Evolutionary conservation across 2,113 vertebrate species (phyloP).

Genomic region (Albula glossodonta): DNA sequence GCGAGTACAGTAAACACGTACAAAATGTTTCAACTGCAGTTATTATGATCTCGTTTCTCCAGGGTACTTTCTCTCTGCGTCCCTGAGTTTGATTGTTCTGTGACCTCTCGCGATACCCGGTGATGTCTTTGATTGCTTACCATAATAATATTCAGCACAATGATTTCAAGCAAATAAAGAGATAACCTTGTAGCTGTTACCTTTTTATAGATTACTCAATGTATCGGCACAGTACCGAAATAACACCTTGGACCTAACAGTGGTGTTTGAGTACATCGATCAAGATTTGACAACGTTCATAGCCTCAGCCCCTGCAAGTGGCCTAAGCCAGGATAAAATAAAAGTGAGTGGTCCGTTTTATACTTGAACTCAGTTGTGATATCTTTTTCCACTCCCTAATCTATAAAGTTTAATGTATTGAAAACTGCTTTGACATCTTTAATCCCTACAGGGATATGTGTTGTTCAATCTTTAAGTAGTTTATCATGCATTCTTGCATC

Average conservation of each 20-base stretch:
- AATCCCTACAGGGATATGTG: no score
- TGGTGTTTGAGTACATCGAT: slow-evolving; percentile 75
- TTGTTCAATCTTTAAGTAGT: no score
- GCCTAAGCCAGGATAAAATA: slow-evolving; percentile 55
- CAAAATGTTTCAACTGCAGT: no score
- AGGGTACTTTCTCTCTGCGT: no score
- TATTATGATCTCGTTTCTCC: no score
- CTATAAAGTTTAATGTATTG: background rate
- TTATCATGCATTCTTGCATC: no score
- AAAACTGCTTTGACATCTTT: no score
- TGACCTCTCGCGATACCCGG: background rate
- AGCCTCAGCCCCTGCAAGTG: slow-evolving; percentile 53
- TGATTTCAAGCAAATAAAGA: background rate
- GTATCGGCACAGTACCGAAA: slow-evolving; percentile 46
- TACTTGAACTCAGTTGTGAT: background rate
- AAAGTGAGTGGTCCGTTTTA: slow-evolving; percentile 53
- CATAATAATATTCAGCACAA: background rate
- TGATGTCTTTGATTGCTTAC: background rate
- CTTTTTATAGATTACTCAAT: slow-evolving; percentile 62
- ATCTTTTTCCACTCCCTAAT: background rate
- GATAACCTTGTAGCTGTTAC: background rate
- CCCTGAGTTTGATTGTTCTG: no score
- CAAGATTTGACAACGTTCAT: slow-evolving; percentile 72
- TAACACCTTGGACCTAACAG: slow-evolving; percentile 59
- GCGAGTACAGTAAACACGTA: no score